phyloP scores from a whole-genome alignment of 1,140 invertebrate genomes.

The Planococcus citri region DNA sequence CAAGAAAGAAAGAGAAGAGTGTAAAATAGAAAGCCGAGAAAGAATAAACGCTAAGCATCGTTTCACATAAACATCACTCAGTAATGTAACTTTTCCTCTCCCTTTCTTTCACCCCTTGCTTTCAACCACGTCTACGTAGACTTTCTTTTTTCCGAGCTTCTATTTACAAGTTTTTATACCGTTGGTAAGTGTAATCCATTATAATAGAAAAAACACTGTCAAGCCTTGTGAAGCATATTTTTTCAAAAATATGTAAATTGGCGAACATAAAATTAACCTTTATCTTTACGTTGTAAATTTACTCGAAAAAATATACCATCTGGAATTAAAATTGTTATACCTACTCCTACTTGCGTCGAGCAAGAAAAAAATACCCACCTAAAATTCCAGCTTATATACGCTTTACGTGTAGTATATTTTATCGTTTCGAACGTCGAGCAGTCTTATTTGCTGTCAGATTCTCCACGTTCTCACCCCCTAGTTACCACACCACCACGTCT shows the following conservation, averaged over 20 bases:
- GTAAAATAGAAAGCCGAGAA: background rate
- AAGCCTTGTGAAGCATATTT: background rate
- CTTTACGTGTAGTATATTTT: too few species aligned
- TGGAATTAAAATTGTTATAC: background rate
- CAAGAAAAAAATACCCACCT: too few species aligned
- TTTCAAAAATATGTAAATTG: background rate
- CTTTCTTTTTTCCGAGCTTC: too few species aligned
- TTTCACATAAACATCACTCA: background rate
- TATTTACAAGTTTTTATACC: background rate
- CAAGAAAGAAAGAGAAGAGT: background rate
- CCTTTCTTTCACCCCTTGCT: background rate
- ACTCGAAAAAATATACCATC: background rate
- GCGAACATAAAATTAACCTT: constrained; percentile 3
- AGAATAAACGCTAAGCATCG: constrained; percentile 2
- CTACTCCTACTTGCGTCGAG: too few species aligned
- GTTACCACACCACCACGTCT: too few species aligned
- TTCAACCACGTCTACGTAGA: too few species aligned
- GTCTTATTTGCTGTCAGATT: too few species aligned
- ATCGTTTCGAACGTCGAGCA: too few species aligned
- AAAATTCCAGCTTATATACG: too few species aligned
- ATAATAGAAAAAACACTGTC: background rate
- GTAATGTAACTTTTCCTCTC: background rate
- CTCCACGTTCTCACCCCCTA: too few species aligned
- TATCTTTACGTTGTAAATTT: background rate
- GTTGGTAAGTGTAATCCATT: background rate